Base-by-base conservation (phyloP, 92 coral and sea anemone species). In the Parazoanthus atlanticus region DNA sequence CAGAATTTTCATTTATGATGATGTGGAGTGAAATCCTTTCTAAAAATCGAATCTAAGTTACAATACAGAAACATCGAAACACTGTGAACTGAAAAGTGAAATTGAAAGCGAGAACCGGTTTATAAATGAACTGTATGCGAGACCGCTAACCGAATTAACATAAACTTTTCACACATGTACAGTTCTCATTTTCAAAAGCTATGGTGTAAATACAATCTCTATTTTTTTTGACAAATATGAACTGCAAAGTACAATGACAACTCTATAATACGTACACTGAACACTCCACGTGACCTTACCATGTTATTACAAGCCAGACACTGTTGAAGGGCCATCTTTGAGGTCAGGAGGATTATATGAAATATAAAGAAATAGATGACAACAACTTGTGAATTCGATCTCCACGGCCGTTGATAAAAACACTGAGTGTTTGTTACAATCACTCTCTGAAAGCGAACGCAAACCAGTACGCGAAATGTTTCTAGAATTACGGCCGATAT, bases 321-420 rank as follows among this genome's bases (percentile, higher is more conserved):
- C 7, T 75, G 79, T 19, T 36, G 79, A 32, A 75, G 79, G 49
- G 17, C 79, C 79, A 75, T 75, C 79, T 36, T 75, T 5, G 15
- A 12, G 12, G 29, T 33, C 46, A 36, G 52, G 40, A 23, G 28
- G 43, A 19, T 9, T 36, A 19, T 12, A 1, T 75, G 47, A 21
- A 19, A 13, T 75, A 41, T 19, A 52, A 46, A 8, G 76, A 19
- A 75, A 43, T 7, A 36, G 49, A 34, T 36, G 11, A 21, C 30
- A 75, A 75, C 52, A 41, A 33, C 1, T 23, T 75, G n/a, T 6
- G 40, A 74, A 13, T 74, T 8, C 31, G 78, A 15, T 16, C 46
- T 32, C 11, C 13, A 9, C 28, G 5, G 10, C 58, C 58, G 58
- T 12, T 52, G 58, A 52, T 19, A 0, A 52, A 52, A 52, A 46